A percentile compares a stretch with the other conserved stretches of the same genome.
Conservation (phyloP, 2,113 vertebrate species). For the Macquaria australasica region DNA sequence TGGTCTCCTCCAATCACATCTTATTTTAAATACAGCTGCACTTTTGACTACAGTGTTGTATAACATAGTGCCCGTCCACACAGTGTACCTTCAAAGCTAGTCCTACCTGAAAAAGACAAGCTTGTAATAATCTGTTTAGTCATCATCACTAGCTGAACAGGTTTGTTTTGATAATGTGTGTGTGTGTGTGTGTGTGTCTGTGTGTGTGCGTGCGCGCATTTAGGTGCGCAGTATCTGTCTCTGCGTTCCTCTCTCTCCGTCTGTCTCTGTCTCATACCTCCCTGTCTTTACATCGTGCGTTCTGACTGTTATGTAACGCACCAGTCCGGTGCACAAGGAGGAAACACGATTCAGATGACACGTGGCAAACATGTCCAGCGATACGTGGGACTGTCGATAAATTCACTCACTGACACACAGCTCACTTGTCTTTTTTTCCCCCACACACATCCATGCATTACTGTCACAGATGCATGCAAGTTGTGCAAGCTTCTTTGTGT, state of each 20-base stretch:
- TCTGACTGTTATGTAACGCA: conserved; percentile 67
- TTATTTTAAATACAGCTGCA: conserved; percentile 26
- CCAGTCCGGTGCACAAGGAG: conserved; percentile 60
- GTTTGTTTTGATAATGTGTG: conserved; percentile 20
- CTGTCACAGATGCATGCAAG: conserved; percentile 5
- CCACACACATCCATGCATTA: not conserved
- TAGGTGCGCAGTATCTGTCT: conserved; percentile 29
- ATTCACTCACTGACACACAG: conserved; percentile 4
- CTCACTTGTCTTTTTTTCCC: conserved; percentile 7
- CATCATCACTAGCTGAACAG: conserved; percentile 11
- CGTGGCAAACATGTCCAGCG: conserved; percentile 54
- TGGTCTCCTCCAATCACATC: conserved; percentile 28
- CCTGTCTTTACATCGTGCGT: conserved; percentile 48
- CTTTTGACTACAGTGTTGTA: conserved; percentile 20
- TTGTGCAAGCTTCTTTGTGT: not conserved
- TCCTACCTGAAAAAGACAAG: conserved; percentile 10
- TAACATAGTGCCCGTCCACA: conserved; percentile 10
- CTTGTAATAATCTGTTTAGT: conserved; percentile 12
- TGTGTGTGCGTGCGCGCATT: conserved; percentile 13
- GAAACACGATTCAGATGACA: conserved; percentile 65
- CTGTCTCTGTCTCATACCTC: conserved; percentile 57
- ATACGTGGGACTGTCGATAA: conserved; percentile 42
- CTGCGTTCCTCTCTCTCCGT: conserved; percentile 14
- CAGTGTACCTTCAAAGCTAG: conserved; percentile 5
- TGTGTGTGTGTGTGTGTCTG: not conserved